Evolutionary conservation across 2,888 invertebrate genomes (phyloP).

Genomic region (Megastigmus dorsalis): DNA sequence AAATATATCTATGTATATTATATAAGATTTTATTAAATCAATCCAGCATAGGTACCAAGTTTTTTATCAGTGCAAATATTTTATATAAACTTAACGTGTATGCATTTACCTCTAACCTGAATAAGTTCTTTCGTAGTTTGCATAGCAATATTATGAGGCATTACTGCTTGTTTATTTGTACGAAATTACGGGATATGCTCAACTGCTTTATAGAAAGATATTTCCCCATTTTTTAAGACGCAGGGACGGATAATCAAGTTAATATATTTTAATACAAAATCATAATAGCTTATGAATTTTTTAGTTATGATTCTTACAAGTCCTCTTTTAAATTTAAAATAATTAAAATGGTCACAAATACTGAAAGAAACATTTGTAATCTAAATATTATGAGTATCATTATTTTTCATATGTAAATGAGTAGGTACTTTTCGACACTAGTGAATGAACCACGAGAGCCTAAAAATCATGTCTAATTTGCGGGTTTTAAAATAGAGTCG

Average conservation of each 20-base stretch:
- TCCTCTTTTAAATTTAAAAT: background rate
- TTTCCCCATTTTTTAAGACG: conserved; percentile 9
- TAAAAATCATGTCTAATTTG: too few relatives aligned
- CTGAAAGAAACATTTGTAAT: too few relatives aligned
- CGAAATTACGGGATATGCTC: conserved; percentile 27
- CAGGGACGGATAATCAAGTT: conserved; percentile 29
- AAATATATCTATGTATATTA: too few relatives aligned
- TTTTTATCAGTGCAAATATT: conserved; percentile 3
- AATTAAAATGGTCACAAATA: too few relatives aligned
- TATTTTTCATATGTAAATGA: too few relatives aligned
- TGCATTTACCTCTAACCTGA: background rate
- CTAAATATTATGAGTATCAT: too few relatives aligned
- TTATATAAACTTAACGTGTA: background rate
- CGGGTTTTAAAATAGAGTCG: too few relatives aligned
- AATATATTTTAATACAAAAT: background rate
- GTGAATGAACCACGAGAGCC: too few relatives aligned
- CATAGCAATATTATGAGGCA: background rate
- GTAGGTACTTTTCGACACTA: too few relatives aligned
- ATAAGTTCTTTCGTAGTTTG: background rate
- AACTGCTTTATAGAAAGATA: conserved; percentile 16
- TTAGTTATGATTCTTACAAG: too few relatives aligned
- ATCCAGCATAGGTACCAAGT: too few relatives aligned
- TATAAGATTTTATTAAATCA: too few relatives aligned
- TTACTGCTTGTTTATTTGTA: conserved; percentile 1
- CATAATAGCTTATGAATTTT: background rate